phyloP scores from a whole-genome alignment of 1,140 invertebrate species.

The Heliconius nattereri region DNA sequence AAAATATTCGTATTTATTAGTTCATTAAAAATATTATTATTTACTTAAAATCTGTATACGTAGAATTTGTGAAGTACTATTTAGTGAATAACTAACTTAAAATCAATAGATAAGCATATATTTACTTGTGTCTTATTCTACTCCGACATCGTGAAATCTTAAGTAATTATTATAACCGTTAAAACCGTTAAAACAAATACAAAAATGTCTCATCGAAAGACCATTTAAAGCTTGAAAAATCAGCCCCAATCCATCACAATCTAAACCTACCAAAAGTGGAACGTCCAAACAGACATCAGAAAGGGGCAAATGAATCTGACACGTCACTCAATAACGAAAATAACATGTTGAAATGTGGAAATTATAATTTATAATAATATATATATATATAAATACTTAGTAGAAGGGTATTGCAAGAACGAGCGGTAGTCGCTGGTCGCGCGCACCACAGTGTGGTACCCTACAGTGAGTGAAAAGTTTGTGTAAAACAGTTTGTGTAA shows the following conservation, averaged over 20 bases:
- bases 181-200: neutral
- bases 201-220: neutral
- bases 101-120: neutral
- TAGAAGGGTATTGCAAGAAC: constrained; percentile 53
- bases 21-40: neutral
- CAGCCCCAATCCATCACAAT: neutral
- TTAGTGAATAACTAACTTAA: neutral
- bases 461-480: constrained; percentile 23
- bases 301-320: constrained; percentile 35
- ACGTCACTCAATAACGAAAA: constrained; percentile 44
- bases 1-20: neutral
- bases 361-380: constrained; percentile 65
- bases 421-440: constrained; percentile 54
- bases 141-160: neutral
- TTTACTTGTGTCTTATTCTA: neutral
- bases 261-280: constrained; percentile 2
- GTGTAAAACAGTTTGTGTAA: constrained; percentile 7
- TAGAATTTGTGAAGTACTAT: neutral
- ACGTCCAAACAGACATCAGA: constrained; percentile 36
- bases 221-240: neutral
- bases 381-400: constrained; percentile 65
- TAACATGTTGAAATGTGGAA: constrained; percentile 55
- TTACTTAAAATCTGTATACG: neutral
- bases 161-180: neutral
- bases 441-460: constrained; percentile 59